These are phyloP conservation scores for Pachymerium ferrugineum DNA, from an alignment of 2,888 invertebrate genomes.

Conservation along the genomic window DNA sequence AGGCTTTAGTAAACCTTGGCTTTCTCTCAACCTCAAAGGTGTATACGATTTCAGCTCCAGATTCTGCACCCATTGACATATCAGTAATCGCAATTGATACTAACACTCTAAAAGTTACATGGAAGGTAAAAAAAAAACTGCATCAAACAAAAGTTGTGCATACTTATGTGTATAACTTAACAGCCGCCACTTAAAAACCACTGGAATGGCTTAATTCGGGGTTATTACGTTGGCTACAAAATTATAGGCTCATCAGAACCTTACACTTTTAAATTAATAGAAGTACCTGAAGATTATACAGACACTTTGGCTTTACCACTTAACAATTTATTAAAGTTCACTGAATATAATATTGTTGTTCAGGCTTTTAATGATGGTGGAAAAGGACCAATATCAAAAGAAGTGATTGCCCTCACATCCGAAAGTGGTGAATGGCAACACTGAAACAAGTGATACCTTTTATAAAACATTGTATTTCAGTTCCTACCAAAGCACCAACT, in stretches of 20 bases:
- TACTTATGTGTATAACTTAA: background rate
- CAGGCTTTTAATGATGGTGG: slow-evolving; percentile 47
- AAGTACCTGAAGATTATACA: slow-evolving; percentile 27
- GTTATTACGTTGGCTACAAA: slow-evolving; percentile 30
- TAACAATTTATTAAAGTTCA: slow-evolving; percentile 39
- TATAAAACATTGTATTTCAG: no score
- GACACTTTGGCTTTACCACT: background rate
- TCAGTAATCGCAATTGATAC: background rate
- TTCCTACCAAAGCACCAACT: slow-evolving; percentile 46
- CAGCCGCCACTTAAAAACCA: slow-evolving; percentile 23
- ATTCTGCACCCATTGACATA: slow-evolving; percentile 6
- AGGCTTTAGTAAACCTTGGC: no score
- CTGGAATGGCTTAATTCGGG: slow-evolving; percentile 30
- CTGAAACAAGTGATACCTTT: no score
- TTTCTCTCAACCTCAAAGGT: background rate
- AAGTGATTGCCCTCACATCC: slow-evolving; percentile 43
- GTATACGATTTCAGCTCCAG: background rate
- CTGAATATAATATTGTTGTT: slow-evolving; percentile 45
- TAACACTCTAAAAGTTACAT: background rate
- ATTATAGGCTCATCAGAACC: background rate
- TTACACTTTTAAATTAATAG: slow-evolving; percentile 4
- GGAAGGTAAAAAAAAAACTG: slow-evolving; percentile 3
- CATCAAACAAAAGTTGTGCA: background rate
- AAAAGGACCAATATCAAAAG: slow-evolving; percentile 44
- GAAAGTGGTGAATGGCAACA: slow-evolving; percentile 48